These are phyloP conservation scores for Micromesistius poutassou DNA, from an alignment of 2,797 vertebrate genomes.

Conservation along the genomic window DNA sequence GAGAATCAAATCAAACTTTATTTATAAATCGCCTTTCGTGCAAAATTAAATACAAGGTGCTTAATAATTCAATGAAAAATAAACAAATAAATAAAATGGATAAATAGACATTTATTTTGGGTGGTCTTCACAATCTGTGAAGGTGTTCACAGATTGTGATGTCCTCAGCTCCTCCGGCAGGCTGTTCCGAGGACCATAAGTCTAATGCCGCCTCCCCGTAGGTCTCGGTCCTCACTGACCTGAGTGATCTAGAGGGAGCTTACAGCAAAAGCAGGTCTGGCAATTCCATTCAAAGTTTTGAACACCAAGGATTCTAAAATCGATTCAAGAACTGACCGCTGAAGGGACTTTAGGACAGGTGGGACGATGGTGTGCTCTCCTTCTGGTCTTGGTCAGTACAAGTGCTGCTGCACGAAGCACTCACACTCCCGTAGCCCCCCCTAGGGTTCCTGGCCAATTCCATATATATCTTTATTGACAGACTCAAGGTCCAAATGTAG, in stretches of 20 bases:
- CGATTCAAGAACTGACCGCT: not conserved
- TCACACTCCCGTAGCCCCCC: too few relatives aligned
- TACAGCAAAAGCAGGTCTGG: constrained; percentile 5
- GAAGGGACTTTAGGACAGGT: too few relatives aligned
- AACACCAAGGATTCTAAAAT: not conserved
- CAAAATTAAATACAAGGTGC: not conserved
- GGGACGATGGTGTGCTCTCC: too few relatives aligned
- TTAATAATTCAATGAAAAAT: not conserved
- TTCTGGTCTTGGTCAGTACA: too few relatives aligned
- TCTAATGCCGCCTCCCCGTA: not conserved
- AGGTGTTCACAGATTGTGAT: not conserved
- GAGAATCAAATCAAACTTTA: too few relatives aligned
- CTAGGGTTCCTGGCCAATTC: too few relatives aligned
- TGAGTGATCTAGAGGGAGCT: not conserved
- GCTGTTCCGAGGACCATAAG: not conserved
- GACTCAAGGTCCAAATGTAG: too few relatives aligned
- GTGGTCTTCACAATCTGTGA: too few relatives aligned
- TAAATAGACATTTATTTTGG: too few relatives aligned
- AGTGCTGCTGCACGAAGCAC: too few relatives aligned
- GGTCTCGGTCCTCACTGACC: not conserved
- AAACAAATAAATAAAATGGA: not conserved
- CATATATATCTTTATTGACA: too few relatives aligned
- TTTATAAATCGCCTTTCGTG: not conserved
- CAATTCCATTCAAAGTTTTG: constrained; percentile 3
- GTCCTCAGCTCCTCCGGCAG: not conserved